Evolutionary conservation across 2,113 vertebrate genomes (phyloP), one percentile per base, ranked within the genome.

Genomic region (Cervus canadensis): DNA sequence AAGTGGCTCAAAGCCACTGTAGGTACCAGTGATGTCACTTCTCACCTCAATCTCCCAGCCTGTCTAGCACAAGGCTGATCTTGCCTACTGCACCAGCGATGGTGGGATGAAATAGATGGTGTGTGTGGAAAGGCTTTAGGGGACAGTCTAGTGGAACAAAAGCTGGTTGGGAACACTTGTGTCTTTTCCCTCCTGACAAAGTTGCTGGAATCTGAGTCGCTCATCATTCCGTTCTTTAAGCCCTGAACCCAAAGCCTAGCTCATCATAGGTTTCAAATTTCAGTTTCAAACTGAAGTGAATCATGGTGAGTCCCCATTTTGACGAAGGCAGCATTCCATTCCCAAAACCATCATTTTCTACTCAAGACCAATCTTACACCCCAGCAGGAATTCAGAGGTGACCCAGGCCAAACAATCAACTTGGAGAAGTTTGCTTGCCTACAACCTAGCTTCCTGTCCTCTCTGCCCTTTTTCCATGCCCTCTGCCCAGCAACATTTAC

Each of bases 211-310:
- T 33, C 89, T 45, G 10, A 21, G 30, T 83, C 81, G 15, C 21
- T 91, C 30, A 8, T 67, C n/a, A 9, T 28, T 26, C 3, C 36
- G 12, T 3, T 56, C 76, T 74, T 57, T 62, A 74, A 74, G 48
- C 23, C 14, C 52, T 6, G 52, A 14, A 25, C 56, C 12, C 36
- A 23, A 76, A 26, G 8, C n/a, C 50, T 6, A 28, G 36, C 36
- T 79, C 78, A 0, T 2, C 6, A 26, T 45, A 7, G 26, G n/a
- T 0, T 40, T 74, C n/a, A 40, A 0, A 78, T 13, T 2, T 0
- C 25, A 23, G 10, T 28, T 11, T 56, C 36, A 5, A 56, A 48
- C 36, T 4, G 19, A 56, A 74, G 25, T 14, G 48, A 90, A 7
- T 21, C 64, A 76, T 3, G 11, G 19, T 40, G 43, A 9, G 10